phyloP scores from a whole-genome alignment of 2,888 invertebrate species.

The Pasiphila rectangulata region DNA sequence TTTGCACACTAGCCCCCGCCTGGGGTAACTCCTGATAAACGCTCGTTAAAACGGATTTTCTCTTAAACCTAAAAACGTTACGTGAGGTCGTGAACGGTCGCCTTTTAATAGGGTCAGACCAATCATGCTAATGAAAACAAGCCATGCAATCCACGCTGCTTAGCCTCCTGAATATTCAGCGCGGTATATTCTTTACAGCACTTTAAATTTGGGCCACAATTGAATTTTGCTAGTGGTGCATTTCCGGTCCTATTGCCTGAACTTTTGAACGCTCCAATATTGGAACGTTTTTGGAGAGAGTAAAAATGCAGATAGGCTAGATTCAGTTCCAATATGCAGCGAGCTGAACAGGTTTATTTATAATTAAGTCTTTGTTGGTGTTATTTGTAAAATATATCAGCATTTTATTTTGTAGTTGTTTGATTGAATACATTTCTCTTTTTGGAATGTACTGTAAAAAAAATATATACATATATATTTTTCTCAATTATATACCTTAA shows the following conservation, averaged over 20 bases:
- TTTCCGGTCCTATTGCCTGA: no score
- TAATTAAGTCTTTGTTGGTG: no score
- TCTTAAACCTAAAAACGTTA: slow-evolving; percentile 36
- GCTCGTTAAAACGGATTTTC: slow-evolving; percentile 23
- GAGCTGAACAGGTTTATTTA: no score
- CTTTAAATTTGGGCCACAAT: slow-evolving; percentile 60
- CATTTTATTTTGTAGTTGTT: no score
- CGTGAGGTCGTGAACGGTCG: slow-evolving; percentile 42
- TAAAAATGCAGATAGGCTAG: no score
- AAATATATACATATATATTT: no score
- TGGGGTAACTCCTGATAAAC: slow-evolving; percentile 3
- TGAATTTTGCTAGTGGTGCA: slow-evolving; percentile 42
- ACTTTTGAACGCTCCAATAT: slow-evolving; percentile 1
- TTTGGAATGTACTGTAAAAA: no score
- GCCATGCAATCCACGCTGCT: slow-evolving; percentile 64
- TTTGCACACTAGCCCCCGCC: no score
- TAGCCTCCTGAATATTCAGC: slow-evolving; percentile 71
- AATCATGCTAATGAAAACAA: slow-evolving; percentile 79
- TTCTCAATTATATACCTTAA: no score
- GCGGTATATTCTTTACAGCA: slow-evolving; percentile 71
- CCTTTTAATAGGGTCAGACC: slow-evolving; percentile 69
- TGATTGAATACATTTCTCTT: no score
- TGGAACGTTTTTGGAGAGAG: neutral
- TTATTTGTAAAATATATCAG: no score
- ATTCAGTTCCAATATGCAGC: no score